Conservation (phyloP, 2,797 vertebrate species). For the Ara ararauna region DNA sequence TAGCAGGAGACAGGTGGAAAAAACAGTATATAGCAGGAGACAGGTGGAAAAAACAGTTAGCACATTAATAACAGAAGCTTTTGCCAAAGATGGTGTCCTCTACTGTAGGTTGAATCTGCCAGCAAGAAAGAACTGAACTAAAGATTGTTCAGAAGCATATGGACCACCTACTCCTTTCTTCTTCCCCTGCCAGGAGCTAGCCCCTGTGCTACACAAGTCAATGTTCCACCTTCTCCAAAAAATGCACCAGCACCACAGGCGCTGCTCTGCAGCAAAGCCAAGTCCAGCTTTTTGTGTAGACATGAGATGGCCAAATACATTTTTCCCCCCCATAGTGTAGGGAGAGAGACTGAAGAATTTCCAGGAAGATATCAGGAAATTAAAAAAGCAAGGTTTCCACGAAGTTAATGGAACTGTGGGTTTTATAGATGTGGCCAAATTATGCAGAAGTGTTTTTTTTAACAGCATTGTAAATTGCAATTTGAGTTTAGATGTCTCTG, state of each 20-base stretch:
- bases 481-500: not conserved
- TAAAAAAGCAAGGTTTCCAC: not conserved
- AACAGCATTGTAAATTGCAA: not conserved
- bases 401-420: no score
- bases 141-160: not conserved
- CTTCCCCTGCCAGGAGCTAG: not conserved
- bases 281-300: not conserved
- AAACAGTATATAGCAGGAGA: not conserved
- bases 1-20: not conserved
- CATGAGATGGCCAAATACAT: not conserved
- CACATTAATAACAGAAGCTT: not conserved
- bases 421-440: not conserved
- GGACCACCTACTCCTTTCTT: not conserved
- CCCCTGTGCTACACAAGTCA: not conserved
- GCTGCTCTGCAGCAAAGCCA: not conserved
- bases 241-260: not conserved
- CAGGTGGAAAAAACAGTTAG: not conserved
- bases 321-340: fast-evolving
- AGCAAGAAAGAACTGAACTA: not conserved
- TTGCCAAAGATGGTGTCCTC: not conserved
- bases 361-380: not conserved
- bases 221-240: fast-evolving
- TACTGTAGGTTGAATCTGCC: not conserved
- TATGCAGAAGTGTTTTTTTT: not conserved
- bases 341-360: not conserved